phyloP scores from a whole-genome alignment of 1,140 invertebrate species.

The Lamellibrachia luymesi region DNA sequence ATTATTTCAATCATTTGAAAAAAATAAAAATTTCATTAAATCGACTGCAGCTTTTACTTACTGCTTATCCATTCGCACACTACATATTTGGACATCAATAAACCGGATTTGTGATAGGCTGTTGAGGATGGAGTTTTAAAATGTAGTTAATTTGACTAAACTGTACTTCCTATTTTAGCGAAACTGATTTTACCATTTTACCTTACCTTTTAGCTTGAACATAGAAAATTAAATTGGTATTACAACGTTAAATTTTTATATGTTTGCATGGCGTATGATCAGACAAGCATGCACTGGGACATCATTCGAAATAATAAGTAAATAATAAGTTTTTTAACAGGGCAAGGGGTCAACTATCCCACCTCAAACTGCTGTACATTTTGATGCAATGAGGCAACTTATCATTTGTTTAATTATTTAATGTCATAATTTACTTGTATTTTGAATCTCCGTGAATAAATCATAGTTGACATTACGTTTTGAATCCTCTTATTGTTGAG shows the following conservation, averaged over 20 bases:
- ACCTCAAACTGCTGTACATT: neutral
- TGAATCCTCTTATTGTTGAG: neutral
- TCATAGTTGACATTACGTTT: neutral
- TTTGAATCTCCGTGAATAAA: neutral
- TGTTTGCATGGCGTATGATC: neutral
- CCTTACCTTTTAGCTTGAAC: neutral
- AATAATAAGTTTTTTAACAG: neutral
- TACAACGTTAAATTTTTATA: neutral
- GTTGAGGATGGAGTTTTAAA: no score
- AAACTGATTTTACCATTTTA: no score
- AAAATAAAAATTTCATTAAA: no score
- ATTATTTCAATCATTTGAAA: no score
- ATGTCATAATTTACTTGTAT: neutral
- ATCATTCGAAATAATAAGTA: neutral
- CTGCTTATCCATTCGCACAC: no score
- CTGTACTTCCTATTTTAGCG: no score
- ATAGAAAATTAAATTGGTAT: neutral
- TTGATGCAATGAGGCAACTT: neutral
- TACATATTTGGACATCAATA: no score
- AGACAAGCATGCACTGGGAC: neutral
- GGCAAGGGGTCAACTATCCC: neutral
- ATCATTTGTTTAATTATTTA: neutral
- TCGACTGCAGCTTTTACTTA: no score
- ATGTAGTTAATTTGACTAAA: no score
- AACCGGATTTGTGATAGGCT: no score